Base-by-base conservation (phyloP, 2,797 vertebrate genomes). In the Argyrosomus regius region DNA sequence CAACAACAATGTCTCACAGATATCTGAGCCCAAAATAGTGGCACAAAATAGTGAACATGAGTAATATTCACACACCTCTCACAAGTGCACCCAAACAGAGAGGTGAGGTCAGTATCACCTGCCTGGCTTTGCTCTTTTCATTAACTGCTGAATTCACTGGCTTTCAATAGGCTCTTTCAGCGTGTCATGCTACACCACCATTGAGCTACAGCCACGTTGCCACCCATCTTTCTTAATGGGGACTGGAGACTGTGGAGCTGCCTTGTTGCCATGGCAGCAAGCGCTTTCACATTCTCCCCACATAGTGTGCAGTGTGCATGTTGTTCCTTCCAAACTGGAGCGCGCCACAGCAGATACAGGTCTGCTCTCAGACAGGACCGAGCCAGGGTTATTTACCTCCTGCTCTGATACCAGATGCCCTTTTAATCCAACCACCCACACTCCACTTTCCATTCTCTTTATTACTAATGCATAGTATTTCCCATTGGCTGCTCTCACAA, bases 191-290 rank as follows among this genome's bases (percentile, higher is more conserved):
- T 89, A 90, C 92, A 92, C 90, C 91, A 79, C 93, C 90, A 90
- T 86, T 93, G 89, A 91, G 86, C 88, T 75, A 74, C 83, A 87
- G 87, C 84, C 90, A 89, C 89, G 87, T 90, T 92, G 79, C 91
- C 90, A 89, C 89, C 91, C 90, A 91, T 93, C 91, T 92, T 92
- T 93, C 91, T 92, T 94, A 94, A 93, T 93, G 89, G 92, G 92
- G 90, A 89, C 88, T 88, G 86, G 88, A 93, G 92, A 90, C 91
- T 86, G 92, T 93, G 92, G 93, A 94, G 91, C 93, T 91, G 92
- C 92, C 94, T 87, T 95, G 95, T 96, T 95, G 93, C 95, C 94
- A 95, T 94, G 93, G 94, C 94, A 95, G 95, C 95, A 86, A 83
- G 90, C 64, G 82, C 87, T 93, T 95, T 94, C 88, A 84, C 93